These are phyloP conservation scores for Marasmarcha lunaedactyla DNA, from an alignment of 2,888 invertebrate genomes.

Conservation along the genomic window DNA sequence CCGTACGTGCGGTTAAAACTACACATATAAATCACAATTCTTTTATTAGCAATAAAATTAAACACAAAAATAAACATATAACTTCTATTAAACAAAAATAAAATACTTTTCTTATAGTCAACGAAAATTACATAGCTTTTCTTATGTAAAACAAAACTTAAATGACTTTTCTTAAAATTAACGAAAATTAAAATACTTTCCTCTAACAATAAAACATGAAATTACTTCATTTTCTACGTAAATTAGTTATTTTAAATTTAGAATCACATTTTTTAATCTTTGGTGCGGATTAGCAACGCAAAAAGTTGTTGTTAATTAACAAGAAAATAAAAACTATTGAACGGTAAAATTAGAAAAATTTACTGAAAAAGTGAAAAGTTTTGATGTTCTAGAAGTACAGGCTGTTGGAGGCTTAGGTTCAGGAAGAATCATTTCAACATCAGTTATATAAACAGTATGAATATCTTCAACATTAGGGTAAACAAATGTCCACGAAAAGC, in stretches of 20 bases:
- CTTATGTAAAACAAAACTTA: neutral
- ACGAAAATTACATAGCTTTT: constrained; percentile 3
- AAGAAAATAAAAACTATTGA: constrained; percentile 4
- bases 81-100: constrained; percentile 3
- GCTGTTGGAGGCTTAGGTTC: constrained; percentile 9
- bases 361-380: no score
- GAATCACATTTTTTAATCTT: constrained; percentile 4
- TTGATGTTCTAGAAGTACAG: constrained; percentile 9
- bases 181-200: constrained; percentile 4
- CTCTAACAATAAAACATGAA: constrained; percentile 3
- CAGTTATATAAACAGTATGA: constrained; percentile 11
- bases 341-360: constrained; percentile 1
- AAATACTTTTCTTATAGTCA: constrained; percentile 4
- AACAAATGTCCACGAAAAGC: constrained; percentile 6
- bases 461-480: constrained; percentile 9
- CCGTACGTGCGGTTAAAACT: no score
- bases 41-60: neutral
- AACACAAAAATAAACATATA: neutral
- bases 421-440: constrained; percentile 11
- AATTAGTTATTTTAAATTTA: constrained; percentile 3
- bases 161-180: constrained; percentile 1
- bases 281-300: neutral
- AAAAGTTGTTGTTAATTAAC: constrained; percentile 1
- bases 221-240: constrained; percentile 3
- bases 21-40: no score